Conservation (phyloP, 2,797 vertebrate genomes). For the Liparis tanakae region DNA sequence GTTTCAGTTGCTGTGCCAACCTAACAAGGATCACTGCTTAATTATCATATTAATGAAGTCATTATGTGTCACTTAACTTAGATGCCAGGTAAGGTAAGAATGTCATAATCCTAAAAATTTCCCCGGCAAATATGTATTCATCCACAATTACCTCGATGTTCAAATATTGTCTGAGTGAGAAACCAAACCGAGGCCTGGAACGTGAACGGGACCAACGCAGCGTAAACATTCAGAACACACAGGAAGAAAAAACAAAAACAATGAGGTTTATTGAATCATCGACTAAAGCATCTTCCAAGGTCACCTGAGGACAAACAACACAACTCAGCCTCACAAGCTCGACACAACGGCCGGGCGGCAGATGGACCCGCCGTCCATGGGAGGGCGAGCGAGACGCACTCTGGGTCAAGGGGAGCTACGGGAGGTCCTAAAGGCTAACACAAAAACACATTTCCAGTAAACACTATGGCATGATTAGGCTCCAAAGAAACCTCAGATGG, state of each 20-base stretch:
- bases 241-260: conserved; percentile 28
- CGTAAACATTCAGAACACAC: conserved; percentile 21
- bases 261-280: conserved; percentile 72
- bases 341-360: conserved; percentile 36
- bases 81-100: conserved; percentile 77
- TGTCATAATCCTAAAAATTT: conserved; percentile 71
- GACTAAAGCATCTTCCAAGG: conserved; percentile 62
- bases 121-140: conserved; percentile 63
- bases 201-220: not conserved
- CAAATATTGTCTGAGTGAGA: conserved; percentile 35
- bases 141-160: conserved; percentile 56
- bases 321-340: conserved; percentile 26
- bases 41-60: conserved; percentile 83
- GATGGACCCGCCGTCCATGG: conserved; percentile 27
- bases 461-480: conserved; percentile 69
- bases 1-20: conserved; percentile 66
- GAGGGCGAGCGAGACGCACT: conserved; percentile 12
- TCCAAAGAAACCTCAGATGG: conserved; percentile 45
- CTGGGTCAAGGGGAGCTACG: conserved; percentile 13
- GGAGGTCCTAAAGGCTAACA: conserved; percentile 47
- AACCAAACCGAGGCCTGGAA: conserved; percentile 14
- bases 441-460: conserved; percentile 74
- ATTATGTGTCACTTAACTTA: conserved; percentile 77
- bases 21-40: conserved; percentile 69
- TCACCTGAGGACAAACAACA: conserved; percentile 62